A percentile compares a stretch with the other conserved stretches of the same genome.
These are phyloP conservation scores for Scaptomyza tumidula DNA, from an alignment of 2,888 invertebrate species.

Conservation along the genomic window DNA sequence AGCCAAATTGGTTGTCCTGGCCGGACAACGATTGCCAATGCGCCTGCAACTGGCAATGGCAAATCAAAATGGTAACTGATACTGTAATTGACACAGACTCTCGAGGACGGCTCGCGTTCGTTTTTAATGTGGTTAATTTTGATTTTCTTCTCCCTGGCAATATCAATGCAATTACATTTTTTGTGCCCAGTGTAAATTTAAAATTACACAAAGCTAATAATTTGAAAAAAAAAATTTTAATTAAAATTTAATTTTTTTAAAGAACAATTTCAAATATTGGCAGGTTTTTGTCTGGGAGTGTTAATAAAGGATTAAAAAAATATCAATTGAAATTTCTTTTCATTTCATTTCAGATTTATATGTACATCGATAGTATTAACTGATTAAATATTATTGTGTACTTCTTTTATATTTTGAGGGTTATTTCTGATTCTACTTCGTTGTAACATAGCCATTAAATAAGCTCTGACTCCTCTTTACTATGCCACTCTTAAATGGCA, in stretches of 20 bases:
- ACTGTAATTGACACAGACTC: not conserved
- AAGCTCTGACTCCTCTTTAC: not conserved
- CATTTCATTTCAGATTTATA: no score
- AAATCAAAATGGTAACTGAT: not conserved
- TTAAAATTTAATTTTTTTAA: no score
- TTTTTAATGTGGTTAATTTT: constrained; percentile 67
- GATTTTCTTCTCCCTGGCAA: constrained; percentile 50
- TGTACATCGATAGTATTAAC: no score
- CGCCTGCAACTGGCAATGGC: constrained; percentile 20
- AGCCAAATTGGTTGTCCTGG: constrained; percentile 22
- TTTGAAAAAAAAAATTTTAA: constrained; percentile 1
- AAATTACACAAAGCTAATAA: not conserved
- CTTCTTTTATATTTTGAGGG: no score
- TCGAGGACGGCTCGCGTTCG: constrained; percentile 6
- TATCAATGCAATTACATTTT: constrained; percentile 20
- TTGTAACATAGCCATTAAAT: no score
- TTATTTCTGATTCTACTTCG: no score
- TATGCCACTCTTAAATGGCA: not conserved
- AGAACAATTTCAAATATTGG: constrained; percentile 12
- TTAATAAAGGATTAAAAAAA: no score
- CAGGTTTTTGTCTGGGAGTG: not conserved
- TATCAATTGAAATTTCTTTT: no score
- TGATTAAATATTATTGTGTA: no score
- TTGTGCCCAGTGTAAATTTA: constrained; percentile 5
- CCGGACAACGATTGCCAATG: constrained; percentile 25